Evolutionary conservation across 37 sponge, comb jelly and placozoan species (phyloP), one percentile per base, ranked within the genome.

Genomic region (Diacarnus erythraeanus): DNA sequence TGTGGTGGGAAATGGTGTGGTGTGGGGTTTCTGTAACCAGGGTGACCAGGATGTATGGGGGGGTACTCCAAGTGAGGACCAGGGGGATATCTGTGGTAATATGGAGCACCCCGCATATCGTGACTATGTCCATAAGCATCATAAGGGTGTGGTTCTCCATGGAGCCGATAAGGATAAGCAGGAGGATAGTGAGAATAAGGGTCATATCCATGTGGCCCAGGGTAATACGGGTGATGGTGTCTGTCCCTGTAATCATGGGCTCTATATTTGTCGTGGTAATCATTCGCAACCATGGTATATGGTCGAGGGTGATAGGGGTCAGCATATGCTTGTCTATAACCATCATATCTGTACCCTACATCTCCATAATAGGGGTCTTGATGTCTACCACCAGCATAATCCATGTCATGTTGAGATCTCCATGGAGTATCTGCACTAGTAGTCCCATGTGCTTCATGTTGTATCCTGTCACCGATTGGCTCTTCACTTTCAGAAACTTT

Each of bases 61-160:
- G 57, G 37, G 27, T 42, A 26, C 31, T 65, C 41, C 1, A 30
- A 30, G 12, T 36, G 57, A n/a, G 40, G 61, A 22, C 66, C 38
- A 0, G 33, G 77, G 10, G 27, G 42, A 64, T 83, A 75, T 38
- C 74, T 57, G 6, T 34, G 76, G 69, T 77, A 67, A n/a, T 38
- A 54, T 63, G 72, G 21, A 38, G 36, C 37, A 72, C 42, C 4
- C 6, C 10, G 51, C 10, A 47, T 12, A 47, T 47, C 51, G 4
- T 72, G 51, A 29, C 21, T 39, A 30, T 72, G n/a, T 42, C 57
- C 36, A 20, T 56, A 57, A 4, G 57, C 47, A 36, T 47, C 27
- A 44, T 56, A 56, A 8, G 70, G 70, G 54, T 56, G 18, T 23
- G 38, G 66, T 30, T 30, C 33, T 30, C 33, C 35, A 65, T 26